These are phyloP conservation scores for Drosophila nigricruria DNA, from an alignment of 2,888 invertebrate genomes.

Conservation along the genomic window DNA sequence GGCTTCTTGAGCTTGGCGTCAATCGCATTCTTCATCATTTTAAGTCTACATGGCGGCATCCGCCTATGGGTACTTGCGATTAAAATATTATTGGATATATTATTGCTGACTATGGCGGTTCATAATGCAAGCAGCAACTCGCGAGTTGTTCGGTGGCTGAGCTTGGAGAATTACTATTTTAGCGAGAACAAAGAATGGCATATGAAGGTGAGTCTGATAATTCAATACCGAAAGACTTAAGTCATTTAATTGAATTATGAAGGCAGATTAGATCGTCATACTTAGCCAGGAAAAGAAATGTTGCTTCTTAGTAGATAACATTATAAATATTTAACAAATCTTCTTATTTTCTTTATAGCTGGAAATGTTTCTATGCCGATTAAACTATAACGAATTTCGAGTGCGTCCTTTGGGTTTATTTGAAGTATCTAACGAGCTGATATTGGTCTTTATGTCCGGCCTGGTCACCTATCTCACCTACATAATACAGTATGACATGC, in stretches of 20 bases:
- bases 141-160: conserved; percentile 38
- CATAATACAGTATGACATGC: conserved; percentile 54
- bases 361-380: conserved; percentile 66
- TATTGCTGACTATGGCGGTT: conserved; percentile 61
- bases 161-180: conserved; percentile 60
- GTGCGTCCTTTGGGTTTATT: conserved; percentile 66
- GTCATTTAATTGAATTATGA: not conserved
- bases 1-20: conserved; percentile 36
- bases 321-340: not conserved
- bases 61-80: conserved; percentile 11
- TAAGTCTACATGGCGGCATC: not conserved
- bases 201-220: conserved; percentile 38
- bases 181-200: conserved; percentile 48
- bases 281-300: too few species aligned
- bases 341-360: conserved; percentile 44
- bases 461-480: conserved; percentile 70
- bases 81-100: conserved; percentile 50
- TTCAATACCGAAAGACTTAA: too few species aligned
- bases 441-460: conserved; percentile 65
- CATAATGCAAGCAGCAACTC: conserved; percentile 54
- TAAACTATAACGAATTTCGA: conserved; percentile 61
- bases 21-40: conserved; percentile 26
- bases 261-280: not conserved
- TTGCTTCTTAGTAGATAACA: not conserved
- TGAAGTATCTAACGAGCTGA: conserved; percentile 70